Evolutionary conservation across 2,113 vertebrate genomes (phyloP).

Genomic region (Lasiurus cinereus): DNA sequence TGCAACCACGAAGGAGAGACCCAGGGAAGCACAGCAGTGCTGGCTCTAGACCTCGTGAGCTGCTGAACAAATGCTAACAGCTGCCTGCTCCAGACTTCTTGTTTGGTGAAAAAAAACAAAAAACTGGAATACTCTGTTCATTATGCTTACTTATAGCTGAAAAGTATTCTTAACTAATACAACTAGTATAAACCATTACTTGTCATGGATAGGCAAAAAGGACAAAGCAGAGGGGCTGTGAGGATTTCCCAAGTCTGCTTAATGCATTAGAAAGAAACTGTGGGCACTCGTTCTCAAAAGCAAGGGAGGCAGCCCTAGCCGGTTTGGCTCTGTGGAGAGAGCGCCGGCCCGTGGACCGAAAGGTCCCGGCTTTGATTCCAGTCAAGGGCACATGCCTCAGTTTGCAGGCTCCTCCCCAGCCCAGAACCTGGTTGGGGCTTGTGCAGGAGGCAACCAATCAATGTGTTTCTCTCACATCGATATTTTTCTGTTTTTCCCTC

Average conservation of each 20-base stretch:
- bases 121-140: not conserved
- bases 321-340: no score
- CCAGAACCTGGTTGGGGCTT: no score
- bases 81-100: constrained; percentile 57
- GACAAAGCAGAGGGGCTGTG: no score
- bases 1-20: constrained; percentile 26
- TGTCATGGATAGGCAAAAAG: not conserved
- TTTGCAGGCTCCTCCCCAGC: no score
- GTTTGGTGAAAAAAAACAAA: not conserved
- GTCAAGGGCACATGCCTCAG: no score
- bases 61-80: constrained; percentile 56
- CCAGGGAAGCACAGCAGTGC: not conserved
- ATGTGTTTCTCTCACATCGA: no score
- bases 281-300: not conserved
- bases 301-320: not conserved
- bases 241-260: not conserved
- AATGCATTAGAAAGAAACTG: not conserved
- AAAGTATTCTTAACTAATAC: not conserved
- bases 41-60: constrained; percentile 22
- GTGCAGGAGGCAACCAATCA: no score
- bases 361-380: no score
- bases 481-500: no score
- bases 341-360: no score
- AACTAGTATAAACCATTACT: not conserved
- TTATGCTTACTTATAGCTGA: not conserved